Conservation (phyloP, 1,140 invertebrate species). For the Trinorchestia longiramus region DNA sequence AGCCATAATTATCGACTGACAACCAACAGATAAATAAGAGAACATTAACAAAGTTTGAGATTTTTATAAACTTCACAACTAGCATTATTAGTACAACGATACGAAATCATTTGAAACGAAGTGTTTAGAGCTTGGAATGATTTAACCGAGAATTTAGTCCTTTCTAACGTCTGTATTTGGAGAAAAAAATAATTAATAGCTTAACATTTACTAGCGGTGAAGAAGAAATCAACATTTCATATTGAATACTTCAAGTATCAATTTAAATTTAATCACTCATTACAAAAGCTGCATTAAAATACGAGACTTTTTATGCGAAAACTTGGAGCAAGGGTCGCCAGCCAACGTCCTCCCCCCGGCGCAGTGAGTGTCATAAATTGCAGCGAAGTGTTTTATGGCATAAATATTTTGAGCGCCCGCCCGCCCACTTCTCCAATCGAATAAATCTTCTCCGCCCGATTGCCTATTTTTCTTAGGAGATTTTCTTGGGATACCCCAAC, state of each 20-base stretch:
- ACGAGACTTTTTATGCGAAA: not conserved
- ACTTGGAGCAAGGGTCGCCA: slow-evolving; percentile 2
- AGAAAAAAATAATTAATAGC: not conserved
- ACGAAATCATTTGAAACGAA: not conserved
- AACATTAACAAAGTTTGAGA: not conserved
- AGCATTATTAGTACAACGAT: not conserved
- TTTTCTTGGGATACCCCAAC: slow-evolving; percentile 24
- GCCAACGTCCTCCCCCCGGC: not conserved
- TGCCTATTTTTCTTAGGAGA: slow-evolving; percentile 41
- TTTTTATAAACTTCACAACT: not conserved
- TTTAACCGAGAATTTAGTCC: not conserved
- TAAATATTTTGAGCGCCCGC: slow-evolving; percentile 38
- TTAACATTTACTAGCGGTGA: not conserved
- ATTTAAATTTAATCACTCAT: not conserved
- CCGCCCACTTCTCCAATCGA: slow-evolving; percentile 26
- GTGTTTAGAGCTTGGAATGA: not conserved
- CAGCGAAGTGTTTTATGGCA: slow-evolving; percentile 22
- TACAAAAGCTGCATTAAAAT: not conserved
- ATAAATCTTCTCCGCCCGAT: slow-evolving; percentile 26
- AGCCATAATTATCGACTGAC: not conserved
- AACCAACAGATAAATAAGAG: not conserved
- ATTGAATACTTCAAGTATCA: not conserved
- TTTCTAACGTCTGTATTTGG: not conserved
- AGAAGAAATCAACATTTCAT: not conserved
- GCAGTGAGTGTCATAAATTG: slow-evolving; percentile 32